A percentile compares a stretch with the other conserved stretches of the same genome.
Conservation (phyloP, 2,888 invertebrate species). For the Drosophila parthenogenetica region DNA sequence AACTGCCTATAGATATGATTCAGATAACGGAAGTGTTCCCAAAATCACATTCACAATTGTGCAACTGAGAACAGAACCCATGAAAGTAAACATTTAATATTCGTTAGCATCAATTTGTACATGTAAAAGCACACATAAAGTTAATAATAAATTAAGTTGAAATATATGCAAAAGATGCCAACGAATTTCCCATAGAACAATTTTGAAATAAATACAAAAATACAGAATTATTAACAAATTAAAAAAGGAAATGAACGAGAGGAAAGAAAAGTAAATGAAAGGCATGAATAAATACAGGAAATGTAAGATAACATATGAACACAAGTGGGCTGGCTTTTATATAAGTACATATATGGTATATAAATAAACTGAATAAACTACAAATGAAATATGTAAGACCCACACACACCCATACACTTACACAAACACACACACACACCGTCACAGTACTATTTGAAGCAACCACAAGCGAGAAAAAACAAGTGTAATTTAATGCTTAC, state of each 20-base stretch:
- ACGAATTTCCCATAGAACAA: conserved; percentile 69
- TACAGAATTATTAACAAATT: conserved; percentile 10
- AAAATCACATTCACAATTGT: not conserved
- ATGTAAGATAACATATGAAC: conserved; percentile 64
- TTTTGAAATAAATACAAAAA: conserved; percentile 28
- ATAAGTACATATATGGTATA: conserved; percentile 28
- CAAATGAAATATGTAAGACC: conserved; percentile 27
- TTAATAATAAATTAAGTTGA: conserved; percentile 63
- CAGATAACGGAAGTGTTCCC: not conserved
- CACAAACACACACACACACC: conserved; percentile 19
- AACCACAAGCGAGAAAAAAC: conserved; percentile 40
- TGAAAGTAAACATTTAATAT: conserved; percentile 22
- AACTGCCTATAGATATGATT: conserved; percentile 47
- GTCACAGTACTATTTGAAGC: conserved; percentile 43
- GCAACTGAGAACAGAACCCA: not conserved
- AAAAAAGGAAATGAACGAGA: not conserved
- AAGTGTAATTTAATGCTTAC: conserved; percentile 58
- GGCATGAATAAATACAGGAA: conserved; percentile 58
- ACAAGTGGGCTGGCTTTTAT: conserved; percentile 47
- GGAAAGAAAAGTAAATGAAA: conserved; percentile 7
- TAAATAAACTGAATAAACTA: conserved; percentile 11
- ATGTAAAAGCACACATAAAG: conserved; percentile 72
- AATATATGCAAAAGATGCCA: conserved; percentile 58
- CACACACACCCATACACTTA: not conserved
- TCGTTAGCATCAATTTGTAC: conserved; percentile 69